Evolutionary conservation across 2,797 vertebrate species (phyloP), one percentile per base, ranked within the genome.

Genomic region (Hippoglossus hippoglossus): DNA sequence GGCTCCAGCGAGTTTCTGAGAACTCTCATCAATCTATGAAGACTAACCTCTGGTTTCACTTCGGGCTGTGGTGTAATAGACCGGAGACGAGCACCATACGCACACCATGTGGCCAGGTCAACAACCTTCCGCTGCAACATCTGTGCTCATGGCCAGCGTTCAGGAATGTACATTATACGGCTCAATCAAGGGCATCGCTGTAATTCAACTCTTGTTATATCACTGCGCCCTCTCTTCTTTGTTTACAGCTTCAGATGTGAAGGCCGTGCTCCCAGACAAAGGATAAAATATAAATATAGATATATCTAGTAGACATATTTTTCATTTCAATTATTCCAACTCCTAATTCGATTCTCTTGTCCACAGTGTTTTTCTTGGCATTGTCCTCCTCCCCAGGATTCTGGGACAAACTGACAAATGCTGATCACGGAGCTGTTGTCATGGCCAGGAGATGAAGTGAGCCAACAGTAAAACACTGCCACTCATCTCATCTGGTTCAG

Each of bases 401-500:
- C 65, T 12, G 41, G 73, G 67, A 82, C 72, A 79, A 82, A 77
- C 67, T 68, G 67, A 75, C 65, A 78, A 81, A 73, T 52, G 72
- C 44, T 71, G 72, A 82, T 80, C 77, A 77, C 65, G 77, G 74
- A 84, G 64, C 56, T 52, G 10, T 39, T 63, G 85, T 68, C 79
- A 62, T 71, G 49, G 76, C 81, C 69, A 80, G 73, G 16, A 73
- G 73, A 71, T 60, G 52, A 65, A 75, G 54, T 67, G 62, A 74
- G 71, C 65, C 85, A 82, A 49, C 64, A 67, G 50, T 50, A 79
- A 77, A 87, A 73, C 79, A 67, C 67, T 52, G 79, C 81, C 36
- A 66, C 85, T 89, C 78, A 88, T 84, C 79, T 77, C 52, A 60
- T 89, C 71, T 87, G 65, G 77, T 88, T 84, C 79, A 79, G 73